phyloP scores from a whole-genome alignment of 2,888 invertebrate species.

The Phlogophora meticulosa region DNA sequence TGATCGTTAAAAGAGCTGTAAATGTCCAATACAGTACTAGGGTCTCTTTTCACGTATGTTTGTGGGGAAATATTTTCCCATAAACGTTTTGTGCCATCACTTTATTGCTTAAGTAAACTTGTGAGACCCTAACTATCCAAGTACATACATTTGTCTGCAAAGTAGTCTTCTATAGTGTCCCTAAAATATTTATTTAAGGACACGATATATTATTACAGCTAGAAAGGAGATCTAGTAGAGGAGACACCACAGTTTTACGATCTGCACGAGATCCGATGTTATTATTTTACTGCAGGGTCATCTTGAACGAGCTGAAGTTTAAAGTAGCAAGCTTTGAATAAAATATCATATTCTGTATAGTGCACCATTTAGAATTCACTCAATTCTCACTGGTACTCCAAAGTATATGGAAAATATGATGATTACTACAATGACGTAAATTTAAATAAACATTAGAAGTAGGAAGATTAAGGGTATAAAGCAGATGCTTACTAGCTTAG shows the following conservation, averaged over 20 bases:
- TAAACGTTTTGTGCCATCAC: background rate
- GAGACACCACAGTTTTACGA: conserved; percentile 23
- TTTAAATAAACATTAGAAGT: background rate
- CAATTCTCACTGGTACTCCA: too few relatives aligned
- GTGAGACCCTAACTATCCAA: background rate
- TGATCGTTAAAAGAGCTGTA: background rate
- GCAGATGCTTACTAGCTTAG: too few relatives aligned
- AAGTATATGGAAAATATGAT: conserved; percentile 1
- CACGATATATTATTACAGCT: conserved; percentile 3
- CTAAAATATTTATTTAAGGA: conserved; percentile 12
- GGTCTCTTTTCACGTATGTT: background rate
- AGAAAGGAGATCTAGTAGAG: conserved; percentile 5
- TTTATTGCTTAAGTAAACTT: conserved; percentile 6
- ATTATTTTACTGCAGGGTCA: conserved; percentile 39
- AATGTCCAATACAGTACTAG: background rate
- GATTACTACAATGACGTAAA: background rate
- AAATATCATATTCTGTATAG: conserved; percentile 30
- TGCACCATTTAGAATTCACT: conserved; percentile 6
- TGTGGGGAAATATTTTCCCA: background rate
- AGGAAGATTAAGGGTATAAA: background rate
- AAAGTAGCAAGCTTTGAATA: conserved; percentile 25
- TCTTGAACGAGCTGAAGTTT: background rate
- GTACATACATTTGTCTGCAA: background rate
- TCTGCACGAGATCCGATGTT: conserved; percentile 30
- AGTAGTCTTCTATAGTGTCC: background rate